These are phyloP conservation scores for Drosophila leontia DNA, from an alignment of 1,140 invertebrate genomes.

Conservation along the genomic window DNA sequence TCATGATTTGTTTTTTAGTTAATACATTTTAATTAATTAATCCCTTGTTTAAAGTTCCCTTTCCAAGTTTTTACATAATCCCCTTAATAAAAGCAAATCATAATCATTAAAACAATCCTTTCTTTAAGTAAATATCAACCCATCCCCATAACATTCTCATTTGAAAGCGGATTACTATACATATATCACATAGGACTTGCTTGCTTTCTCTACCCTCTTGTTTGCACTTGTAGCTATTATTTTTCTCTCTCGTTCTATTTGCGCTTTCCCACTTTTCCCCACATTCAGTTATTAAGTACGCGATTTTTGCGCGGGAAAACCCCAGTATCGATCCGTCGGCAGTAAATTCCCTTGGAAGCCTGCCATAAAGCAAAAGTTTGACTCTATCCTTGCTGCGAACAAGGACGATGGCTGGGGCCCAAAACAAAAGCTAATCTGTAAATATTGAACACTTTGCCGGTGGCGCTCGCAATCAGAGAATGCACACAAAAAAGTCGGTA, in stretches of 20 bases:
- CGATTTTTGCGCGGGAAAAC: slow-evolving; percentile 3
- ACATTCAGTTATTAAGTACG: slow-evolving; percentile 18
- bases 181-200: not conserved
- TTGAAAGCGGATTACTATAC: slow-evolving; percentile 5
- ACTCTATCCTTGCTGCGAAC: slow-evolving; percentile 23
- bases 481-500: slow-evolving; percentile 59
- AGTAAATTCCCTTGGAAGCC: slow-evolving; percentile 13
- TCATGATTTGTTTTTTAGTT: not conserved
- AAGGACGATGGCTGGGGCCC: slow-evolving; percentile 32
- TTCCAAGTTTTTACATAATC: not conserved
- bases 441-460: slow-evolving; percentile 61
- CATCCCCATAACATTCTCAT: not conserved
- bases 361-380: slow-evolving; percentile 39
- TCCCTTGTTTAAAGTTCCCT: no score
- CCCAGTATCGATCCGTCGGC: slow-evolving; percentile 24
- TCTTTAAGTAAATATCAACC: not conserved
- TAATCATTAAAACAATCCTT: not conserved
- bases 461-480: slow-evolving; percentile 54
- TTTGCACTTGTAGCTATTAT: slow-evolving; percentile 10
- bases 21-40: not conserved
- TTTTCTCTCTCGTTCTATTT: slow-evolving; percentile 1
- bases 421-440: slow-evolving; percentile 60
- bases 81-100: not conserved
- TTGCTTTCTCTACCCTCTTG: not conserved
- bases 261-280: not conserved